phyloP scores from a whole-genome alignment of 2,888 invertebrate genomes.

The Nephrotoma guestfalica region DNA sequence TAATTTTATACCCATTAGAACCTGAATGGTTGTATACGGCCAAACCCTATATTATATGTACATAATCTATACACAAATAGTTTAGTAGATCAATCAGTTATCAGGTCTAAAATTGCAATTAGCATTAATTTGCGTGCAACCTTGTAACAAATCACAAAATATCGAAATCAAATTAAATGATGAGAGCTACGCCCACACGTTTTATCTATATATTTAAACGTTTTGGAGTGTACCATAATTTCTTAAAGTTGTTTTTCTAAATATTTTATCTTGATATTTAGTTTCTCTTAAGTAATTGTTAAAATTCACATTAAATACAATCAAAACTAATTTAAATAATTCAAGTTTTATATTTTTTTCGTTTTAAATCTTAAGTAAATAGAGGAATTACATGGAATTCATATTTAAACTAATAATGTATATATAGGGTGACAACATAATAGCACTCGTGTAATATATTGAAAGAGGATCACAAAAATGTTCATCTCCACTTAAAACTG shows the following conservation, averaged over 20 bases:
- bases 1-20: background rate
- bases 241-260: background rate
- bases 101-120: background rate
- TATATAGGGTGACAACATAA: background rate
- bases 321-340: background rate
- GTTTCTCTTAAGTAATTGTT: background rate
- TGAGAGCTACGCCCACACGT: background rate
- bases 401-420: background rate
- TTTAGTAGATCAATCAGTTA: background rate
- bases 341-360: background rate
- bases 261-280: background rate
- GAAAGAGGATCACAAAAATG: too few relatives aligned
- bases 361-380: background rate
- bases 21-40: background rate
- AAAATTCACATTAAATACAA: background rate
- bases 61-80: background rate
- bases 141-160: background rate
- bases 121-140: background rate
- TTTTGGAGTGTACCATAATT: background rate
- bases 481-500: too few relatives aligned
- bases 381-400: background rate
- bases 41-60: background rate
- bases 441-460: too few relatives aligned
- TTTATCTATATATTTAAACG: background rate
- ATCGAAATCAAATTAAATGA: background rate